A percentile compares a stretch with the other conserved stretches of the same genome.
Evolutionary conservation across 2,888 invertebrate genomes (phyloP).

Genomic region (Frankliniella intonsa): DNA sequence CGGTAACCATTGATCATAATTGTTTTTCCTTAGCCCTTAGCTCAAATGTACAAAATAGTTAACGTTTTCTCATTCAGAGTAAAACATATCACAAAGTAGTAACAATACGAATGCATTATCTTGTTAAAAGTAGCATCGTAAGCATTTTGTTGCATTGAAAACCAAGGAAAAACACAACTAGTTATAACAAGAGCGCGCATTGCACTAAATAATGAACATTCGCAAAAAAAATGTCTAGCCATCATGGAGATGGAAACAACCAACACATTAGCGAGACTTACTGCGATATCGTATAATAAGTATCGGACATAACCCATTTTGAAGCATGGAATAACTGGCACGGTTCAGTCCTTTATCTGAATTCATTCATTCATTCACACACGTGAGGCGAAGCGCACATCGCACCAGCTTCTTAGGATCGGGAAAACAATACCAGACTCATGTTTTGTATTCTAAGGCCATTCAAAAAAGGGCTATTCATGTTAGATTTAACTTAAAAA

Average conservation of each 20-base stretch:
- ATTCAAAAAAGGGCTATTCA: no score
- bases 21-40: neutral
- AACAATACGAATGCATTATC: slow-evolving; percentile 19
- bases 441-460: no score
- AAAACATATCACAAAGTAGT: slow-evolving; percentile 16
- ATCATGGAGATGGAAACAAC: slow-evolving; percentile 32
- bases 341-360: neutral
- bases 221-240: slow-evolving; percentile 32
- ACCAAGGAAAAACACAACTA: slow-evolving; percentile 15
- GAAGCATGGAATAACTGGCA: neutral
- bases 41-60: neutral
- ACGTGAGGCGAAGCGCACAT: neutral
- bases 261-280: slow-evolving; percentile 30
- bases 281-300: slow-evolving; percentile 8
- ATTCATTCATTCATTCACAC: neutral
- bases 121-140: slow-evolving; percentile 7
- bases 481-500: no score
- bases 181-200: slow-evolving; percentile 1
- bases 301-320: neutral
- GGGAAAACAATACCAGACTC: no score
- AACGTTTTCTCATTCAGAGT: neutral
- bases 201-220: slow-evolving; percentile 30
- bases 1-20: slow-evolving; percentile 16
- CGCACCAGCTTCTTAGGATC: no score
- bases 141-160: slow-evolving; percentile 18